A percentile compares a stretch with the other conserved stretches of the same genome.
phyloP scores from a whole-genome alignment of 2,888 invertebrate species.

The Erebia aethiops region DNA sequence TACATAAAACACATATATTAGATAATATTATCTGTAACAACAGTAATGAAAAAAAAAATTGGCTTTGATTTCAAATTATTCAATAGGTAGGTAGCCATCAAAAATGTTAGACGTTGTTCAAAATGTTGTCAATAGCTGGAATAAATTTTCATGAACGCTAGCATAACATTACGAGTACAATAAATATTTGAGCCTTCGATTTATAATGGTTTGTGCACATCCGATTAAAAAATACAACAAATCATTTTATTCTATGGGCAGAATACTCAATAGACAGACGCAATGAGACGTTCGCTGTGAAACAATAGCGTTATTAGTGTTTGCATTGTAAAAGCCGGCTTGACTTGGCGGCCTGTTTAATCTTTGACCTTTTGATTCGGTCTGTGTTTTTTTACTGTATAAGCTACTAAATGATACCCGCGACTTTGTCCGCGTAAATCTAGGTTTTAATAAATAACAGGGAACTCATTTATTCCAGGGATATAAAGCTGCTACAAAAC shows the following conservation, averaged over 20 bases:
- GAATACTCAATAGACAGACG: slow-evolving; percentile 27
- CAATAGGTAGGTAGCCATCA: too few relatives aligned
- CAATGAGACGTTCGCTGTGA: slow-evolving; percentile 34
- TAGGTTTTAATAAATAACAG: too few relatives aligned
- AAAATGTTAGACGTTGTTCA: neutral
- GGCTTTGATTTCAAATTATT: too few relatives aligned
- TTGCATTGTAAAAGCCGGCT: slow-evolving; percentile 55
- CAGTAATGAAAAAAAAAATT: too few relatives aligned
- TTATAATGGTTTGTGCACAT: too few relatives aligned
- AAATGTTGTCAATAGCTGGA: neutral
- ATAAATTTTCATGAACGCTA: neutral
- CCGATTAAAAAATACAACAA: slow-evolving; percentile 31
- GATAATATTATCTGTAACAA: too few relatives aligned
- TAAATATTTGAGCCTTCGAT: slow-evolving; percentile 3
- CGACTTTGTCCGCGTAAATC: too few relatives aligned
- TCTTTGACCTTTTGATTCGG: slow-evolving; percentile 55
- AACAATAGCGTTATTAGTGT: slow-evolving; percentile 53
- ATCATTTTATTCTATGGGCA: slow-evolving; percentile 31
- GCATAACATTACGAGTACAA: slow-evolving; percentile 2
- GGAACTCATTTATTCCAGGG: too few relatives aligned
- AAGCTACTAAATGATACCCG: neutral
- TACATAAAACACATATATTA: too few relatives aligned
- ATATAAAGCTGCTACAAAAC: too few relatives aligned
- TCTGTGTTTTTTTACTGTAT: slow-evolving; percentile 21
- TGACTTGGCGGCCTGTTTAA: slow-evolving; percentile 52